phyloP scores from a whole-genome alignment of 2,888 invertebrate genomes.

The Mallateleia sp. region DNA sequence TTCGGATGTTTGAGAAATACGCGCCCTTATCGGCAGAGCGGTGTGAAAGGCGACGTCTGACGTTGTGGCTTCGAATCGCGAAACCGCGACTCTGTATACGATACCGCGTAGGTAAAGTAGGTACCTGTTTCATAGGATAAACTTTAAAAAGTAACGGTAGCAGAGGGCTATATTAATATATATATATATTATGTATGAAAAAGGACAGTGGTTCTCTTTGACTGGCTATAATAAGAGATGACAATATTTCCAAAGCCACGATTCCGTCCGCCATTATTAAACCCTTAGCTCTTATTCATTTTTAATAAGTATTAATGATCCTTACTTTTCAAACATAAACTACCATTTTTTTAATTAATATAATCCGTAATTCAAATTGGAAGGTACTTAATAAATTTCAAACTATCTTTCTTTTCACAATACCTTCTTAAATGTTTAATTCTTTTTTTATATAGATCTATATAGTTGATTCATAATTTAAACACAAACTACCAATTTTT shows the following conservation, averaged over 20 bases:
- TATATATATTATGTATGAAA: slow-evolving; percentile 79
- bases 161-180: slow-evolving; percentile 87
- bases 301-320: not conserved
- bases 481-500: no score
- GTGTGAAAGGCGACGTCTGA: slow-evolving; percentile 87
- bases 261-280: slow-evolving; percentile 72
- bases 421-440: no score
- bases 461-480: no score
- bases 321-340: no score
- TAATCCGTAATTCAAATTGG: no score
- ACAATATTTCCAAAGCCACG: slow-evolving; percentile 87
- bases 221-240: slow-evolving; percentile 85
- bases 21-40: slow-evolving; percentile 87
- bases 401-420: no score
- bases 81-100: slow-evolving; percentile 88
- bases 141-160: slow-evolving; percentile 85
- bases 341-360: not conserved
- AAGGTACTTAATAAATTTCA: no score
- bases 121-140: slow-evolving; percentile 89
- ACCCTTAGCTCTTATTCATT: slow-evolving; percentile 42
- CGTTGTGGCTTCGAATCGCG: slow-evolving; percentile 88
- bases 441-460: no score
- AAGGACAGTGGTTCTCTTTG: slow-evolving; percentile 58
- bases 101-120: slow-evolving; percentile 90
- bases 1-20: slow-evolving; percentile 42